Percentiles rank a stretch among this genome's conserved stretches.
Evolutionary conservation across 2,888 invertebrate genomes (phyloP).

Genomic region (Orthonevra nobilis): DNA sequence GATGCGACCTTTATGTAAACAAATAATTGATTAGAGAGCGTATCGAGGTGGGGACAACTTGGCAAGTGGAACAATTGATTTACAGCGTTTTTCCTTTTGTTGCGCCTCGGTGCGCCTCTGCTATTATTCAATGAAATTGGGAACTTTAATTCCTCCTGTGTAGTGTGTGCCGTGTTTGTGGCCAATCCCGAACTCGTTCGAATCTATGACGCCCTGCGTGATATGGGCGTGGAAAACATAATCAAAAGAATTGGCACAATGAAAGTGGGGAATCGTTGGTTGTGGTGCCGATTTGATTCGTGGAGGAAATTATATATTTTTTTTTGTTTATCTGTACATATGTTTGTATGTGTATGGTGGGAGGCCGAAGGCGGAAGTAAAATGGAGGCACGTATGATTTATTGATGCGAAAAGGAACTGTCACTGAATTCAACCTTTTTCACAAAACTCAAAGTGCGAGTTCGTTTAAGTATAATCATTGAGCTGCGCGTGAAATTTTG

Average conservation of each 20-base stretch:
- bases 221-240: slow-evolving; percentile 69
- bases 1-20: slow-evolving; percentile 70
- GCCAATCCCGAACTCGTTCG: slow-evolving; percentile 64
- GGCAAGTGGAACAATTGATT: slow-evolving; percentile 63
- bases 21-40: slow-evolving; percentile 64
- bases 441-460: too few relatives aligned
- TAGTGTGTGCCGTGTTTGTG: slow-evolving; percentile 52
- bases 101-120: slow-evolving; percentile 25
- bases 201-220: slow-evolving; percentile 61
- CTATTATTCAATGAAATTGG: slow-evolving; percentile 62
- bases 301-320: too few relatives aligned
- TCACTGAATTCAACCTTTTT: too few relatives aligned
- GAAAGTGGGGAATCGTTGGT: slow-evolving; percentile 67
- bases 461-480: too few relatives aligned
- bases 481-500: too few relatives aligned
- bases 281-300: slow-evolving; percentile 68
- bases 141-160: slow-evolving; percentile 64
- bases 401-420: background rate
- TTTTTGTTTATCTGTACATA: too few relatives aligned
- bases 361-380: slow-evolving; percentile 55
- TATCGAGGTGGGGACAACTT: slow-evolving; percentile 35
- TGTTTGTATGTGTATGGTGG: slow-evolving; percentile 47
- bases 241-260: slow-evolving; percentile 69
- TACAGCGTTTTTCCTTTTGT: slow-evolving; percentile 29
- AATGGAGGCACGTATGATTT: slow-evolving; percentile 50